Conservation (phyloP, 2,797 vertebrate genomes). For the Syngnathus rostellatus region DNA sequence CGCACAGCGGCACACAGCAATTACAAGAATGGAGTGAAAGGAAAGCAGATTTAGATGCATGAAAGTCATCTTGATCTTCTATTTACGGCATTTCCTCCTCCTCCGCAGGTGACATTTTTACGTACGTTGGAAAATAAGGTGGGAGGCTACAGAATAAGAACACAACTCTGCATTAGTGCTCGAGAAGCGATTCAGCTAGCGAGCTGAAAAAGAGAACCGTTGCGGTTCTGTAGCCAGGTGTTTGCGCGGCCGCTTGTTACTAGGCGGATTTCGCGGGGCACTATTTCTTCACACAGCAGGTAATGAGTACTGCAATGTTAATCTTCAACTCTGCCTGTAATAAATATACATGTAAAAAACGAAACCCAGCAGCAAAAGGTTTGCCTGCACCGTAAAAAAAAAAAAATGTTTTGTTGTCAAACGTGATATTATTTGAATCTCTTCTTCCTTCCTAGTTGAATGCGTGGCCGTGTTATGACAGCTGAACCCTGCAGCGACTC, state of each 20-base stretch:
- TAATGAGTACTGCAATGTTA: not conserved
- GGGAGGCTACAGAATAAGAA: not conserved
- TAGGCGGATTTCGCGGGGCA: not conserved
- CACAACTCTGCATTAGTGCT: not conserved
- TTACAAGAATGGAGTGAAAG: constrained; percentile 9
- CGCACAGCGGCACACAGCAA: not conserved
- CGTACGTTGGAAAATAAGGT: not conserved
- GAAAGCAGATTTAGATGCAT: constrained; percentile 15
- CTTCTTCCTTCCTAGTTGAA: constrained; percentile 50
- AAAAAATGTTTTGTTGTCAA: not conserved
- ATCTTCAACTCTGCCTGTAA: not conserved
- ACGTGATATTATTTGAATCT: constrained; percentile 46
- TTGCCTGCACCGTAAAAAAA: constrained; percentile 31
- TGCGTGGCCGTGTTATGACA: constrained; percentile 59
- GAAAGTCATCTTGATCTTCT: not conserved
- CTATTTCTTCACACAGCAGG: not conserved
- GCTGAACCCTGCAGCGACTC: constrained; percentile 47
- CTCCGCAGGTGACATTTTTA: not conserved
- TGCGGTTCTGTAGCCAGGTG: not conserved
- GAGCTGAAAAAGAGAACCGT: not conserved
- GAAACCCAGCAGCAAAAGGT: constrained; percentile 36
- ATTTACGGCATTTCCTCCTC: not conserved
- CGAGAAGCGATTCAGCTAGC: not conserved
- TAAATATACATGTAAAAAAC: constrained; percentile 27
- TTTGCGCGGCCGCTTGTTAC: not conserved